Percentiles rank a stretch among this genome's conserved stretches.
Evolutionary conservation across 2,888 invertebrate species (phyloP).

Genomic region (Lasioglossum malachurum): DNA sequence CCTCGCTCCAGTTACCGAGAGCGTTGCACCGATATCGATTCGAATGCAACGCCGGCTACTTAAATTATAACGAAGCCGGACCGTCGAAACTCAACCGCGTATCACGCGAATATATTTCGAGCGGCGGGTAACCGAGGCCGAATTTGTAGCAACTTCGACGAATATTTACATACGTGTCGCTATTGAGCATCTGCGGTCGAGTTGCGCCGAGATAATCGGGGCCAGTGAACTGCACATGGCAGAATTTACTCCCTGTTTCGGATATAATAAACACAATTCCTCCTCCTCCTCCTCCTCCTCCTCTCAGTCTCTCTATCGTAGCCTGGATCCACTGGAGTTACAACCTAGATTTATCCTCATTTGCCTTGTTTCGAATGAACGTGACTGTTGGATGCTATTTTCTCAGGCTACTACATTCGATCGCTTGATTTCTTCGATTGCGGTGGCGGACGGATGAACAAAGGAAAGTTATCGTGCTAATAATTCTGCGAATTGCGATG

Average conservation of each 20-base stretch:
- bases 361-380: not conserved
- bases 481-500: not conserved
- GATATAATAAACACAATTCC: not conserved
- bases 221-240: not conserved
- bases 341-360: not conserved
- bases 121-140: not conserved
- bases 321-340: not conserved
- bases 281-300: not conserved
- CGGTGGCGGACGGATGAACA: not conserved
- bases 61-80: slow-evolving; percentile 46
- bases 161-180: slow-evolving; percentile 16
- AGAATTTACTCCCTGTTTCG: not conserved
- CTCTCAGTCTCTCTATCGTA: too few relatives aligned
- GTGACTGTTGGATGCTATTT: too few relatives aligned
- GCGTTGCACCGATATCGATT: slow-evolving; percentile 36
- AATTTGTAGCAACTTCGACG: slow-evolving; percentile 35
- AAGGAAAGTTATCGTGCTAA: not conserved
- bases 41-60: slow-evolving; percentile 36
- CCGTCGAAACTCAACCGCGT: slow-evolving; percentile 21
- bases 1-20: slow-evolving; percentile 39
- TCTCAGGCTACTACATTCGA: too few relatives aligned
- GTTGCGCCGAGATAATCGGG: not conserved
- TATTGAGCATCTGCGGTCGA: not conserved
- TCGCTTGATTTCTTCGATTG: not conserved
- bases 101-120: not conserved